Percentiles rank a stretch among this genome's conserved stretches.
phyloP scores from a whole-genome alignment of 2,113 vertebrate species.

The Microcebus ravelobensis region DNA sequence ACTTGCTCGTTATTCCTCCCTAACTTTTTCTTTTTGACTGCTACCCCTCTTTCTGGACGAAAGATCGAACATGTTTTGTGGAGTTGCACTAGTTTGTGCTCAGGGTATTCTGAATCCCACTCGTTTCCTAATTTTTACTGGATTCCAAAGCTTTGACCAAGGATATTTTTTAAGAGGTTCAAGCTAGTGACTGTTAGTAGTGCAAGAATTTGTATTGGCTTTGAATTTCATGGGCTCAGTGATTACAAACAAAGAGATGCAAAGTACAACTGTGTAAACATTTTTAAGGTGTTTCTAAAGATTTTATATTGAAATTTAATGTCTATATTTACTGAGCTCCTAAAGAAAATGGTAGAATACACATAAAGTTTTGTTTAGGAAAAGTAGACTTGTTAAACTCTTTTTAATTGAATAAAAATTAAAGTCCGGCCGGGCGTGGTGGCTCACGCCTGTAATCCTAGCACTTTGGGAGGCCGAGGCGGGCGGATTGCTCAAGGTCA shows the following conservation, averaged over 20 bases:
- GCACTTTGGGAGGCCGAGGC: too few species aligned
- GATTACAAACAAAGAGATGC: slow-evolving; percentile 80
- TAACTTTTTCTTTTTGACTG: not conserved
- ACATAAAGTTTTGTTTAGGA: slow-evolving; percentile 82
- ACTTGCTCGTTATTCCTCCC: not conserved
- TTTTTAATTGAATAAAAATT: slow-evolving; percentile 85
- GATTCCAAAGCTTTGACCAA: slow-evolving; percentile 83
- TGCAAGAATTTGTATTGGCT: slow-evolving; percentile 78
- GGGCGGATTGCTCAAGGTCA: too few species aligned
- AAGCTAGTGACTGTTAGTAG: slow-evolving; percentile 80
- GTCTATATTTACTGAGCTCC: slow-evolving; percentile 83
- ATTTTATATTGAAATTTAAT: slow-evolving; percentile 83
- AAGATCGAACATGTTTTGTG: slow-evolving; percentile 70
- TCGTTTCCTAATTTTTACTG: slow-evolving; percentile 81
- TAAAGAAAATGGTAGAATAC: slow-evolving; percentile 78
- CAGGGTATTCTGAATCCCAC: slow-evolving; percentile 87
- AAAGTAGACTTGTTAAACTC: slow-evolving; percentile 81
- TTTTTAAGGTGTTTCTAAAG: slow-evolving; percentile 84
- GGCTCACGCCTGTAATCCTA: too few species aligned
- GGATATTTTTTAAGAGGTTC: slow-evolving; percentile 81
- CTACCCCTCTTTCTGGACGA: slow-evolving; percentile 56
- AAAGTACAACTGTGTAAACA: slow-evolving; percentile 79
- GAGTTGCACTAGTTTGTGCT: slow-evolving; percentile 85
- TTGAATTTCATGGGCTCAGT: slow-evolving; percentile 81
- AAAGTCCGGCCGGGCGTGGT: too few species aligned